phyloP scores from a whole-genome alignment of 2,113 vertebrate genomes.

The Peromyscus californicus region DNA sequence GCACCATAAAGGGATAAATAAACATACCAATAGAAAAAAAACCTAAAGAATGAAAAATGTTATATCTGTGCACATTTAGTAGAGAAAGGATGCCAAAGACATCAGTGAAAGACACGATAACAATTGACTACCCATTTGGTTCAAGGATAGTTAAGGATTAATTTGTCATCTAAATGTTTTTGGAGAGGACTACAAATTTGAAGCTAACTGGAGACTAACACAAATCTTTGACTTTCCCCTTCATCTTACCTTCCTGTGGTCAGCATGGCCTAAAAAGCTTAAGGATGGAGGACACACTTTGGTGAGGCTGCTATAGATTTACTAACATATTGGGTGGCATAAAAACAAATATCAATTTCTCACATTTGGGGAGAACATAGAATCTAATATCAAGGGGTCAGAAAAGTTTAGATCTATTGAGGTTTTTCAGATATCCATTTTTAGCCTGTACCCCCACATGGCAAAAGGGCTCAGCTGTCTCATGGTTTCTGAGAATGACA shows the following conservation, averaged over 20 bases:
- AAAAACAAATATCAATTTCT: not conserved
- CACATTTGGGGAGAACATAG: not conserved
- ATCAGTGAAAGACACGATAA: not conserved
- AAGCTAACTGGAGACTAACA: not conserved
- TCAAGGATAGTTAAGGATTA: not conserved
- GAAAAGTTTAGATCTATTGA: not conserved
- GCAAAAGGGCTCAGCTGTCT: not conserved
- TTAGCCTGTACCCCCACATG: not conserved
- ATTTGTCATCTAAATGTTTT: slow-evolving; percentile 5
- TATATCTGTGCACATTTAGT: not conserved
- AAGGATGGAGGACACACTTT: not conserved
- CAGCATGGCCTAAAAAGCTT: not conserved
- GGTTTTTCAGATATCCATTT: not conserved
- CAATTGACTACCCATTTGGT: not conserved
- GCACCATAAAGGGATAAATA: not conserved
- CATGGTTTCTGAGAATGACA: not conserved
- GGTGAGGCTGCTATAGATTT: not conserved
- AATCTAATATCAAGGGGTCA: not conserved
- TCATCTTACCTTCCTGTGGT: not conserved
- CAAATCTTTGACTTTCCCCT: not conserved
- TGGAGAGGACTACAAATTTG: not conserved
- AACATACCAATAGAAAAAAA: not conserved
- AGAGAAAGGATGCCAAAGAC: not conserved
- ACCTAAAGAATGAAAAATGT: not conserved
- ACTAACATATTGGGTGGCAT: not conserved